phyloP scores from a whole-genome alignment of 2,113 vertebrate species.

The Pedionomus torquatus region DNA sequence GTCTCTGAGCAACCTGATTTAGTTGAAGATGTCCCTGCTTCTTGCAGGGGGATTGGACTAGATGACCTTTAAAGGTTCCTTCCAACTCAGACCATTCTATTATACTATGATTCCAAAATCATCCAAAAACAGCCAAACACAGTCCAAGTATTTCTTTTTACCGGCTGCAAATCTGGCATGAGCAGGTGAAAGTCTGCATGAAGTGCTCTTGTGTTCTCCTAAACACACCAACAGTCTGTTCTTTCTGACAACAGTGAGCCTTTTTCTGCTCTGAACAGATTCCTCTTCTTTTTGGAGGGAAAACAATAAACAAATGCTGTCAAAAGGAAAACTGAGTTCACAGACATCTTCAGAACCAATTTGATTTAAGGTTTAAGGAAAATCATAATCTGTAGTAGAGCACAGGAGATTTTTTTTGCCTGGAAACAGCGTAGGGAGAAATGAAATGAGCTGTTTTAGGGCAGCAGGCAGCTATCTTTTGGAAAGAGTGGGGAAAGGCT shows the following conservation, averaged over 20 bases:
- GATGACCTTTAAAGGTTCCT: neutral
- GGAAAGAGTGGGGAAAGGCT: neutral
- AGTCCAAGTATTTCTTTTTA: neutral
- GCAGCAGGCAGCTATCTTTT: accelerated
- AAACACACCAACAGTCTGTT: neutral
- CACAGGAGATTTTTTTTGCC: neutral
- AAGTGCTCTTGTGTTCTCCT: neutral
- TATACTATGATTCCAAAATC: neutral
- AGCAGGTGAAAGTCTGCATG: neutral
- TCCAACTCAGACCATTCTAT: neutral
- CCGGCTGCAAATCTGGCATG: too few species aligned
- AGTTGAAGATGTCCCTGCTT: neutral
- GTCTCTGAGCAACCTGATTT: neutral
- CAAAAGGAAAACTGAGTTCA: neutral
- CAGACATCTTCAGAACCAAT: neutral
- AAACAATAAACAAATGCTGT: neutral
- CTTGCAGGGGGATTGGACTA: neutral
- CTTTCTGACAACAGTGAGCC: neutral
- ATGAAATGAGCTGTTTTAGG: neutral
- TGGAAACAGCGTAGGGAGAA: neutral
- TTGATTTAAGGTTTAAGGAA: neutral
- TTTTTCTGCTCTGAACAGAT: neutral
- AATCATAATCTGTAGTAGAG: neutral
- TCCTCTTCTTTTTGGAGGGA: neutral
- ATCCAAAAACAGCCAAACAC: neutral